A percentile compares a stretch with the other conserved stretches of the same genome.
These are phyloP conservation scores for Hydropsyche tenuis DNA, from an alignment of 1,140 invertebrate genomes.

Conservation along the genomic window DNA sequence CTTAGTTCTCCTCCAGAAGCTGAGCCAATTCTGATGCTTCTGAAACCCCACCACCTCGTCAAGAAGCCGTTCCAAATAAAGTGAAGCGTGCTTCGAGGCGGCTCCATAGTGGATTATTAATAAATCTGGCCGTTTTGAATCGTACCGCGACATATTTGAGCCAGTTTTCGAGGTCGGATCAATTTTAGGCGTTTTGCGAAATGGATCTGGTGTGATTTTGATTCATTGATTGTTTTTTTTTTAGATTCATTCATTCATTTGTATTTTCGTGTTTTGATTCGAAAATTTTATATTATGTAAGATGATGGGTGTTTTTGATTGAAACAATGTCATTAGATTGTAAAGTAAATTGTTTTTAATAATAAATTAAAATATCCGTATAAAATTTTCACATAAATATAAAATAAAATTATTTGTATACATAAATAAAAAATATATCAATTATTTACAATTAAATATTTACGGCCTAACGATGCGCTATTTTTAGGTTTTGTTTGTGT, in stretches of 20 bases:
- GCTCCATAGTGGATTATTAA: slow-evolving; percentile 34
- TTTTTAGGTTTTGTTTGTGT: neutral
- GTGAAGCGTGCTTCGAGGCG: slow-evolving; percentile 26
- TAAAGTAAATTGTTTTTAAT: neutral
- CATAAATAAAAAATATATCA: slow-evolving; percentile 7
- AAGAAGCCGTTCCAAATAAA: slow-evolving; percentile 42
- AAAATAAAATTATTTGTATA: slow-evolving; percentile 43
- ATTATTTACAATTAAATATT: slow-evolving; percentile 26
- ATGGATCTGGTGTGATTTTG: too few species aligned
- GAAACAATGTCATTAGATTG: neutral
- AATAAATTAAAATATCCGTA: slow-evolving; percentile 35
- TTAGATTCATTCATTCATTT: too few species aligned
- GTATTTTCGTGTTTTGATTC: slow-evolving; percentile 15
- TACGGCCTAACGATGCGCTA: neutral
- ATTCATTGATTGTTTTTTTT: neutral
- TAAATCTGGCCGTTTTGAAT: slow-evolving; percentile 32
- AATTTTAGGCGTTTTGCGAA: slow-evolving; percentile 14
- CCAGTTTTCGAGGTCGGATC: neutral
- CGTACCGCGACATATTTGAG: slow-evolving; percentile 25
- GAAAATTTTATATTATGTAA: too few species aligned
- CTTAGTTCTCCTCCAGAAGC: slow-evolving; percentile 8
- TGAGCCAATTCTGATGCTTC: slow-evolving; percentile 17
- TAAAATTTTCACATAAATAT: slow-evolving; percentile 45
- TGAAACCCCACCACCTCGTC: slow-evolving; percentile 8
- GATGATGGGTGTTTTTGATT: too few species aligned